These are phyloP conservation scores for Leptestheria dahalacensis DNA, from an alignment of 1,140 invertebrate genomes.

Conservation along the genomic window DNA sequence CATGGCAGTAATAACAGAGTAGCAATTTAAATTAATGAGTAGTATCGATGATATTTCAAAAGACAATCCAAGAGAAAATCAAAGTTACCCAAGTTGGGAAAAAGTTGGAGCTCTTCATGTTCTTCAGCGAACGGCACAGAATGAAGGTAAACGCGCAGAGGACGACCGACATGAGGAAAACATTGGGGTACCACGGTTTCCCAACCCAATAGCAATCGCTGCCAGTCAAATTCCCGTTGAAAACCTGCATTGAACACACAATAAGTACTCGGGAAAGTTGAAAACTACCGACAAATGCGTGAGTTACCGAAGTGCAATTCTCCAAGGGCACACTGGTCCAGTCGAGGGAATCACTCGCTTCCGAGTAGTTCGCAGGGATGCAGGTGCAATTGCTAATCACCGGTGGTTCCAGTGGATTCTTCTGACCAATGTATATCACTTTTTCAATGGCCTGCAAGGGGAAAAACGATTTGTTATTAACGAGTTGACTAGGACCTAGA, in stretches of 20 bases:
- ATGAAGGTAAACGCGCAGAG: conserved; percentile 28
- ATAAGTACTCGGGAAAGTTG: too few relatives aligned
- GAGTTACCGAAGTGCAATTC: neutral
- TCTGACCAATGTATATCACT: conserved; percentile 19
- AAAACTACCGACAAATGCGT: neutral
- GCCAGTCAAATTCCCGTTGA: conserved; percentile 26
- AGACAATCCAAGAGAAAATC: too few relatives aligned
- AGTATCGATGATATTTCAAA: too few relatives aligned
- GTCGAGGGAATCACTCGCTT: neutral
- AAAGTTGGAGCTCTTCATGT: conserved; percentile 21
- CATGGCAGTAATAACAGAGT: too few relatives aligned
- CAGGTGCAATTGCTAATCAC: conserved; percentile 9
- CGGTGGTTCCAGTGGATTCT: conserved; percentile 13
- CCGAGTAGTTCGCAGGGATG: neutral
- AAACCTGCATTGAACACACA: conserved; percentile 13
- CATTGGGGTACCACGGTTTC: conserved; percentile 33
- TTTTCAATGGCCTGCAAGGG: conserved; percentile 25
- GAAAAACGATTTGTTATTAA: neutral
- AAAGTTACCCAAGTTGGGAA: conserved; percentile 25
- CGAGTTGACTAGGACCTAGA: neutral
- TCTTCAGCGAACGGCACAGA: conserved; percentile 25
- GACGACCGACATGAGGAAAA: conserved; percentile 29
- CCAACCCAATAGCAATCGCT: conserved; percentile 26
- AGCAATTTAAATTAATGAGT: too few relatives aligned
- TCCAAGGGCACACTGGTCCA: neutral